Conservation (phyloP, 2,113 vertebrate genomes). For the Trichomycterus rosablanca region DNA sequence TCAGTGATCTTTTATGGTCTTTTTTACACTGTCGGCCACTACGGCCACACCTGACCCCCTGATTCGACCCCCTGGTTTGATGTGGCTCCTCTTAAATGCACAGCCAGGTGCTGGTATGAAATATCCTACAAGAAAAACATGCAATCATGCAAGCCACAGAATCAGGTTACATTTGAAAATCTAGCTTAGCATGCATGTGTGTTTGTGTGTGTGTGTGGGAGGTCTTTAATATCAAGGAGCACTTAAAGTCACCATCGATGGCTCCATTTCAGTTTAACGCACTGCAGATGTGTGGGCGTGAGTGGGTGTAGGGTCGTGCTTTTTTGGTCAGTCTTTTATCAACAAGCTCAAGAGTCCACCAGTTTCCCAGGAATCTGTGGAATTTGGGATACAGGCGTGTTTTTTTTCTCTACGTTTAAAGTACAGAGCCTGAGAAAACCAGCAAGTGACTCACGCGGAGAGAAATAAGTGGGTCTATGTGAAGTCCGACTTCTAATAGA, state of each 20-base stretch:
- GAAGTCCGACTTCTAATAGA: slow-evolving; percentile 19
- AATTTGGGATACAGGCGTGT: slow-evolving; percentile 29
- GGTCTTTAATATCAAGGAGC: slow-evolving; percentile 28
- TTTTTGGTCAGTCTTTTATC: slow-evolving; percentile 34
- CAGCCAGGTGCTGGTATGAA: background rate
- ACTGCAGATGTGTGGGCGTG: slow-evolving; percentile 38
- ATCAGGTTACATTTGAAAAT: slow-evolving; percentile 15
- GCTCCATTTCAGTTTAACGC: slow-evolving; percentile 39
- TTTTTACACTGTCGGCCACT: no score
- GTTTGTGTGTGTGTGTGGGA: slow-evolving; percentile 23
- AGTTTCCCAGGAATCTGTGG: slow-evolving; percentile 40
- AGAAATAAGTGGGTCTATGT: slow-evolving; percentile 6
- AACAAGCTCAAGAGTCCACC: slow-evolving; percentile 36
- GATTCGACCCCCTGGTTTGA: background rate
- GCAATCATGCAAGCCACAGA: slow-evolving; percentile 1
- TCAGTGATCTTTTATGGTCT: no score
- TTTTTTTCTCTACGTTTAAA: no score
- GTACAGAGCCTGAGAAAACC: slow-evolving; percentile 33
- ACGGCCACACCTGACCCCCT: no score
- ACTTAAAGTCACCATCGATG: slow-evolving; percentile 23
- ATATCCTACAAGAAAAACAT: slow-evolving; percentile 12
- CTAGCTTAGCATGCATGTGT: background rate
- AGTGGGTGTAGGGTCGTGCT: slow-evolving; percentile 15
- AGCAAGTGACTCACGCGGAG: background rate
- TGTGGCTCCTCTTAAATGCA: background rate